Evolutionary conservation across 64 coral and sea anemone genomes (phyloP), one percentile per base, ranked within the genome.

Genomic region (Acropora yongei): DNA sequence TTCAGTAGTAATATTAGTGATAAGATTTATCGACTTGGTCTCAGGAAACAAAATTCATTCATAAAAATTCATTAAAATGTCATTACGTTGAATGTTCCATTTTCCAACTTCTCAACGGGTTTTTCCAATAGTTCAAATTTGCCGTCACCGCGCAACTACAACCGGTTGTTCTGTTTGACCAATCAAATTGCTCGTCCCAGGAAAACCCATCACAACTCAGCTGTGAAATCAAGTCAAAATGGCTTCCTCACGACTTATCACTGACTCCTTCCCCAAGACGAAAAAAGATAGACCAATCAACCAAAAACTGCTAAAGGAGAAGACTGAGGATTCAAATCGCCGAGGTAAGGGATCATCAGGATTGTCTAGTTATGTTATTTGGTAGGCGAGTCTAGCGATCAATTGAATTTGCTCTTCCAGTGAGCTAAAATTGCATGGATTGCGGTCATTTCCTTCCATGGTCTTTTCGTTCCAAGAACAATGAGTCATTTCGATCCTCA

Each of bases 271-370:
- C 45, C 91, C 91, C 8, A 93, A 77, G 66, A 77, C 72, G 43
- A 93, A 87, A 74, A 93, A 93, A 61, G 78, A 93, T 18, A 87
- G 83, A 41, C 16, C 77, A 63, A 80, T 93, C 18, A 92, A 44
- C 51, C 50, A 90, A 71, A 79, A 90, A 66, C 19, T 79, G 69
- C 76, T 20, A 58, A 41, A 47, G 39, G 3, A 39, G 18, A 79
- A 67, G 58, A 12, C n/a, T 72, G 17, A 67, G 17, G 44, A 39
- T 71, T n/a, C 30, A 13, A 85, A 5, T 3, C 16, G 48, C 18
- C 47, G 66, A 19, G 82, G 88, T 71, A 45, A 90, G 76, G 55
- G 17, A 12, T 17, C 8, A 20, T 88, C 41, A 43, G 44, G 51
- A 1, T 18, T 76, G 43, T 76, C 30, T 30, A 30, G 30, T 30